Base-by-base conservation (phyloP, 1,140 invertebrate genomes). In the Drosophila pachea region DNA sequence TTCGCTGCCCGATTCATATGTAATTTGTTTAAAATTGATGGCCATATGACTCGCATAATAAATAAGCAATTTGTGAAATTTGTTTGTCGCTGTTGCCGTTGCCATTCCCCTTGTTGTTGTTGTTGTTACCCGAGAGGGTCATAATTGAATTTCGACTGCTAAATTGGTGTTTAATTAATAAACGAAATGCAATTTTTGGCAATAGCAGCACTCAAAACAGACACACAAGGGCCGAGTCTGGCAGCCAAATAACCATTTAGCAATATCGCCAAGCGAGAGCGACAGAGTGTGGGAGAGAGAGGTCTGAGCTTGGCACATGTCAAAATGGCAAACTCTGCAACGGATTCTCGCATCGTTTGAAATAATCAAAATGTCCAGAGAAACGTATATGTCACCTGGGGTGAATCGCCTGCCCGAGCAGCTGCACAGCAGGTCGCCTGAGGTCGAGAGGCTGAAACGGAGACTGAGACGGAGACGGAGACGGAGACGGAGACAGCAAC, bases 81-180 rank as follows among this genome's bases (percentile, higher is more conserved):
- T 22, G 22, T 22, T 33, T 35, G 11, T 12, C 9, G 8, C n/a
- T 42, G 54, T 66, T 50, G 38, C 11, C 12, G 9, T n/a, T 42
- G 40, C n/a, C n/a, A n/a, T n/a, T n/a, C n/a, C n/a, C n/a, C n/a
- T 42, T 42, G 38, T 40, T 48, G 42, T 47, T 32, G 38, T 50
- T 68, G 72, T 75, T 54, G 64, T 70, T 68, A 58, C 32, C 14
- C 36, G 22, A 33, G 50, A 1, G 49, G 45, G 47, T 65, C 49
- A 22, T 86, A 84, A 84, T 84, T 84, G 52, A 86, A 81, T 84
- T 77, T 65, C 61, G 49, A 31, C 54, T 69, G 36, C 54, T 55
- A 67, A 84, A 79, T 84, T 86, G 76, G 69, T 68, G 72, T 74
- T 83, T 84, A 84, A 84, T 84, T 84, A 86, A 84, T 86, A 84